A percentile compares a stretch with the other conserved stretches of the same genome.
These are phyloP conservation scores for Temnopleurus reevesii DNA, from an alignment of 53 echinoderm and acorn worm species.

Conservation along the genomic window DNA sequence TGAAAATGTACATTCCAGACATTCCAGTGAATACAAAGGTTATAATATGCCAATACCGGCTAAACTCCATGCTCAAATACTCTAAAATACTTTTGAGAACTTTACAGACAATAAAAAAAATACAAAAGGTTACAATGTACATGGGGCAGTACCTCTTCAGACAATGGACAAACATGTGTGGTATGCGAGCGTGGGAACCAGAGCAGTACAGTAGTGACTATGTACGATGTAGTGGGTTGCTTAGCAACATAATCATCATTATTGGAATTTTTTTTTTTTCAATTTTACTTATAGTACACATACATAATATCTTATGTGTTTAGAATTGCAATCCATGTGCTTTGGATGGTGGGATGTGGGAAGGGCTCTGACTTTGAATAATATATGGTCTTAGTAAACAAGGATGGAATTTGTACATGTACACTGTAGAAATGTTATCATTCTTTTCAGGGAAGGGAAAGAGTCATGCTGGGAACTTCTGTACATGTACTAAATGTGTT, in stretches of 20 bases:
- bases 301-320: too few species aligned
- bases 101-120: neutral
- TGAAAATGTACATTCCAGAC: neutral
- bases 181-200: constrained; percentile 32
- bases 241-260: constrained; percentile 18
- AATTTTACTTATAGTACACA: too few species aligned
- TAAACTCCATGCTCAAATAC: neutral
- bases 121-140: neutral
- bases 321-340: neutral
- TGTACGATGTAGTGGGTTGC: neutral
- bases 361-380: too few species aligned
- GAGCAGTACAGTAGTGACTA: too few species aligned
- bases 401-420: too few species aligned
- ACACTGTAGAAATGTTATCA: too few species aligned
- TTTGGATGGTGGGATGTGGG: neutral
- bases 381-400: too few species aligned
- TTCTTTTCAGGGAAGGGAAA: too few species aligned
- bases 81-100: too few species aligned
- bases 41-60: neutral
- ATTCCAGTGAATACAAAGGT: constrained; percentile 43
- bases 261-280: neutral
- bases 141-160: neutral
- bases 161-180: constrained; percentile 3
- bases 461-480: too few species aligned
- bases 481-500: too few species aligned